Percentiles rank a stretch among this genome's conserved stretches.
phyloP scores from a whole-genome alignment of 2,888 invertebrate species.

The Trachelus tabidus region DNA sequence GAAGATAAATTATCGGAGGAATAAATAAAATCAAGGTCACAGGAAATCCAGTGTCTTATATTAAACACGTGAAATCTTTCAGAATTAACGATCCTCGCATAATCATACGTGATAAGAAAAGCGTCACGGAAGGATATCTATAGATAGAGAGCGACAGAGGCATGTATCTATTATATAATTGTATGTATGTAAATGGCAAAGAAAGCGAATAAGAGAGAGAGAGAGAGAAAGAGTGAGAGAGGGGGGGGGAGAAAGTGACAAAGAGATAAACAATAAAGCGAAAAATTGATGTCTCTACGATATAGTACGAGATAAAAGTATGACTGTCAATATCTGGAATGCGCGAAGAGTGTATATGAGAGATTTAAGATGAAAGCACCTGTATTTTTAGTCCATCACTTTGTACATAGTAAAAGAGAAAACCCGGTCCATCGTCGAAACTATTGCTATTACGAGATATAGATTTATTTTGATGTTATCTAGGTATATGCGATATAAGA shows the following conservation, averaged over 20 bases:
- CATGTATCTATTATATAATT: slow-evolving; percentile 8
- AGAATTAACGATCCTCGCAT: neutral
- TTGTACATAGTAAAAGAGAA: slow-evolving; percentile 42
- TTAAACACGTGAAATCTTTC: neutral
- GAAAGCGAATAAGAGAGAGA: slow-evolving; percentile 9
- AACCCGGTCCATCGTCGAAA: slow-evolving; percentile 38
- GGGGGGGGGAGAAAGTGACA: no score
- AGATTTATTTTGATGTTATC: slow-evolving; percentile 67
- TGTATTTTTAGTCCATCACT: slow-evolving; percentile 41
- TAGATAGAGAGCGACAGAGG: neutral
- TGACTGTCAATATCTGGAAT: neutral
- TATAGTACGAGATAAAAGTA: neutral
- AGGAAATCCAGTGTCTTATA: neutral
- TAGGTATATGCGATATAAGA: slow-evolving; percentile 54
- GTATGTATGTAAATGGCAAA: slow-evolving; percentile 36
- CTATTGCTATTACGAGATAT: slow-evolving; percentile 58
- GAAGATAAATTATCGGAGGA: neutral
- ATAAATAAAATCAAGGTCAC: neutral
- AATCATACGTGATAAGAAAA: neutral
- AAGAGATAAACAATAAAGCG: neutral
- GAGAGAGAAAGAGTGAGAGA: slow-evolving; percentile 1
- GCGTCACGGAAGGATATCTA: neutral
- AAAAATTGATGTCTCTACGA: slow-evolving; percentile 21
- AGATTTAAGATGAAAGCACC: slow-evolving; percentile 14
- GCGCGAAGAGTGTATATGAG: neutral